A percentile compares a stretch with the other conserved stretches of the same genome.
Evolutionary conservation across 2,888 invertebrate species (phyloP).

Genomic region (Isoperla grammatica): DNA sequence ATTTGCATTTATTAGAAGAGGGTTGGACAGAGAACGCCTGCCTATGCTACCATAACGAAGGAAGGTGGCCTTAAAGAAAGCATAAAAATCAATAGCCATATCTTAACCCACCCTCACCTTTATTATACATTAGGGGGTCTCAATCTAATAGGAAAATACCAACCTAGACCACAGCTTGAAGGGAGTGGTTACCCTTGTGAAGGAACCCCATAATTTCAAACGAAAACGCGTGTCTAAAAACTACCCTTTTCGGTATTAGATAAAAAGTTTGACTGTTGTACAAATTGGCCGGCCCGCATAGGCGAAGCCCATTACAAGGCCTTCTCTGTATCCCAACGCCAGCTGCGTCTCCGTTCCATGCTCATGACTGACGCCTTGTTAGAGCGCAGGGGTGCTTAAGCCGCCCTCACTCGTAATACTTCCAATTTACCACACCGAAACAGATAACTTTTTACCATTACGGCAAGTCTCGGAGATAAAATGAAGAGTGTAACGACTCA

Average conservation of each 20-base stretch:
- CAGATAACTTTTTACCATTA: no score
- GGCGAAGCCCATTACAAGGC: conserved; percentile 9
- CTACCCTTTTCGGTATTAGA: conserved; percentile 16
- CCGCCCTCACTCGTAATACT: neutral
- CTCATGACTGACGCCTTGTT: conserved; percentile 24
- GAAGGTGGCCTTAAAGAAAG: conserved; percentile 3
- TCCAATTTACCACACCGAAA: no score
- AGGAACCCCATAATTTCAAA: conserved; percentile 11
- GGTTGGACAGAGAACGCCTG: neutral
- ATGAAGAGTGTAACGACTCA: no score
- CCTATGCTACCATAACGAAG: neutral
- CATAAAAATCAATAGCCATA: conserved; percentile 23
- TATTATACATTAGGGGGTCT: conserved; percentile 3
- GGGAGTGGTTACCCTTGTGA: neutral
- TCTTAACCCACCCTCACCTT: conserved; percentile 14
- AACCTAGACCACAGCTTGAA: neutral
- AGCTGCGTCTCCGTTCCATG: conserved; percentile 2
- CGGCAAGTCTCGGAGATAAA: no score
- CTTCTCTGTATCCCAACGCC: neutral
- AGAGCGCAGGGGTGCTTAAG: conserved; percentile 11
- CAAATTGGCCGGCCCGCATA: conserved; percentile 16
- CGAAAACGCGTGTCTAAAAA: conserved; percentile 17
- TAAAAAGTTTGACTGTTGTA: conserved; percentile 19
- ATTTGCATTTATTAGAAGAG: conserved; percentile 27
- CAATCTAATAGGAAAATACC: conserved; percentile 4